Conservation (phyloP, 2,113 vertebrate genomes). For the Microtus montanus region DNA sequence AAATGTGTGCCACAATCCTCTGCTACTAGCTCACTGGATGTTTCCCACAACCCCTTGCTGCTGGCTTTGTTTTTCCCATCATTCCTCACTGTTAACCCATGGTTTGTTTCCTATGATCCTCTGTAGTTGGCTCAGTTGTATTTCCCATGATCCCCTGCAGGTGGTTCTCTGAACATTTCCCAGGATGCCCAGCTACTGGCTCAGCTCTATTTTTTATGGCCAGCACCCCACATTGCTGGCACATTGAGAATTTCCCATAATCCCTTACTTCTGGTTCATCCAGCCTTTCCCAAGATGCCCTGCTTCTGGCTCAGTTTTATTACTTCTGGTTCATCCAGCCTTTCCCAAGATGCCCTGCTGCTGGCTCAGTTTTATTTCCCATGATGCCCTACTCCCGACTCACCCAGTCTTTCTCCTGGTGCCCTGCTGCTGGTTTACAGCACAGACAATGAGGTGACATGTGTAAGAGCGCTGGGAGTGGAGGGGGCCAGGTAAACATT, state of each 20-base stretch:
- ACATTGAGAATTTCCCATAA: background rate
- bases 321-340: background rate
- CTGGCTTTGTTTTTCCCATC: too few relatives aligned
- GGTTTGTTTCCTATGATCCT: background rate
- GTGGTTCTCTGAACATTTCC: background rate
- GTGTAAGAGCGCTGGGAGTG: background rate
- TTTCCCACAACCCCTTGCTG: background rate
- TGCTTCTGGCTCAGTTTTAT: background rate
- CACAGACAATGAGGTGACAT: background rate
- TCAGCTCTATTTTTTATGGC: background rate
- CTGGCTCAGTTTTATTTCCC: background rate
- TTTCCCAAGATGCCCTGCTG: background rate
- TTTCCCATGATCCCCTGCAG: background rate
- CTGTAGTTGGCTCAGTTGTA: too few relatives aligned
- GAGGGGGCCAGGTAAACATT: slow-evolving; percentile 60
- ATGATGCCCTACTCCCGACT: background rate
- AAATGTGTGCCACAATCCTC: too few relatives aligned
- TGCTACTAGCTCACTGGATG: background rate
- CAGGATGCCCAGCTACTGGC: background rate
- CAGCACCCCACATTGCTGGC: background rate
- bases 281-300: background rate
- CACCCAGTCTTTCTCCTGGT: background rate
- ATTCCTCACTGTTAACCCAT: background rate
- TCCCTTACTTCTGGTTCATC: background rate
- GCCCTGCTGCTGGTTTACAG: background rate